phyloP scores from a whole-genome alignment of 2,888 invertebrate species.

The Hydrotaea cyrtoneurina region DNA sequence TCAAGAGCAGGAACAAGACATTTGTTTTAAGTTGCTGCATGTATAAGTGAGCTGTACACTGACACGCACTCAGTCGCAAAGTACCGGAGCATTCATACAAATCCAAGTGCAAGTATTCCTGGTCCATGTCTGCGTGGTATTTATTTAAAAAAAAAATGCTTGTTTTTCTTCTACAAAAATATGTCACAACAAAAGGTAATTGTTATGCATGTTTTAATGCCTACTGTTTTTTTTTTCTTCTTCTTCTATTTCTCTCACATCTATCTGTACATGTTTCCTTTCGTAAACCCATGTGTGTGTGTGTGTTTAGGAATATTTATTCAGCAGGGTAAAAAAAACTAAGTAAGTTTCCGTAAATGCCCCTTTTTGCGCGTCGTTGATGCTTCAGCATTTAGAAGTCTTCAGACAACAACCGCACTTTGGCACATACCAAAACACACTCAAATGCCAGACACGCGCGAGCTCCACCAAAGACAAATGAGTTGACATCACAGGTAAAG shows the following conservation, averaged over 20 bases:
- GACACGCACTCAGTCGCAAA: not conserved
- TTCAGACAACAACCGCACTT: constrained; percentile 19
- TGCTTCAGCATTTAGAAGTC: not conserved
- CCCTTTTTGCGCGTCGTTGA: not conserved
- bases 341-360: constrained; percentile 29
- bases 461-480: constrained; percentile 51
- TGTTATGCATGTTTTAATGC: constrained; percentile 60
- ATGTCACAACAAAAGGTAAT: constrained; percentile 65
- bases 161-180: constrained; percentile 24
- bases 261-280: not conserved
- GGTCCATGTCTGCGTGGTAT: not conserved
- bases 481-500: constrained; percentile 57
- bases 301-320: no score
- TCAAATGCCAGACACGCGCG: not conserved
- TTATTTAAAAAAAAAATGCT: constrained; percentile 18
- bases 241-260: not conserved
- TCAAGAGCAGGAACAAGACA: constrained; percentile 48
- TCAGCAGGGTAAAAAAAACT: not conserved
- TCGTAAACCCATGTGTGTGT: not conserved
- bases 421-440: not conserved
- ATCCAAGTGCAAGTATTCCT: not conserved
- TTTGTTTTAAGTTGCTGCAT: constrained; percentile 49
- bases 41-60: not conserved
- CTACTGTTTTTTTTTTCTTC: constrained; percentile 9
- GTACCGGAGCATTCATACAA: constrained; percentile 11